Percentiles rank a stretch among this genome's conserved stretches.
These are phyloP conservation scores for Arenaria interpres DNA, from an alignment of 2,113 vertebrate genomes.

Conservation along the genomic window DNA sequence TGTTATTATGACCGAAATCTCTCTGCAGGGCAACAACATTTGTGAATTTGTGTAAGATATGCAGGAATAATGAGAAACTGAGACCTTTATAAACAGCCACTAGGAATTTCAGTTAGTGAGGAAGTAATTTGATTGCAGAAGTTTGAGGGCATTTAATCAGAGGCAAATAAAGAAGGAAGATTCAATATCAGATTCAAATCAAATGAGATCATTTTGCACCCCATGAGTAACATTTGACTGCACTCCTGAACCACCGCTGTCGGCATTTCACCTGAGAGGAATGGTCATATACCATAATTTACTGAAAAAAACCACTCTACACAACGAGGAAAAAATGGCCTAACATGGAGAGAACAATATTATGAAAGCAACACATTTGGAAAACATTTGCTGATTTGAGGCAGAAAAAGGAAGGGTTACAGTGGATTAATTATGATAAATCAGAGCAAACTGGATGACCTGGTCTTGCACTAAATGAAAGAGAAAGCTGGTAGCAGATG, in stretches of 20 bases:
- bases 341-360: not conserved
- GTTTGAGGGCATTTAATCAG: not conserved
- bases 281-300: not conserved
- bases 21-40: not conserved
- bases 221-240: not conserved
- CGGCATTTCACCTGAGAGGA: not conserved
- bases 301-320: not conserved
- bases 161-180: not conserved
- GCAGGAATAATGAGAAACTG: not conserved
- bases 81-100: not conserved
- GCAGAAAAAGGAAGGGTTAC: not conserved
- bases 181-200: not conserved
- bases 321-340: not conserved
- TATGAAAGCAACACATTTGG: not conserved
- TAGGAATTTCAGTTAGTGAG: not conserved
- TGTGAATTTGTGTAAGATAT: not conserved
- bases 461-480: not conserved
- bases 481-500: slow-evolving; percentile 11
- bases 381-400: not conserved
- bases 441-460: not conserved
- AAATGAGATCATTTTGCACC: not conserved
- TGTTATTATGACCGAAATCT: not conserved
- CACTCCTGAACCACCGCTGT: not conserved
- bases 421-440: not conserved
- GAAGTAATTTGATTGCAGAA: not conserved